These are phyloP conservation scores for Phyllostomus discolor DNA, from an alignment of 2,113 vertebrate species.

Conservation along the genomic window DNA sequence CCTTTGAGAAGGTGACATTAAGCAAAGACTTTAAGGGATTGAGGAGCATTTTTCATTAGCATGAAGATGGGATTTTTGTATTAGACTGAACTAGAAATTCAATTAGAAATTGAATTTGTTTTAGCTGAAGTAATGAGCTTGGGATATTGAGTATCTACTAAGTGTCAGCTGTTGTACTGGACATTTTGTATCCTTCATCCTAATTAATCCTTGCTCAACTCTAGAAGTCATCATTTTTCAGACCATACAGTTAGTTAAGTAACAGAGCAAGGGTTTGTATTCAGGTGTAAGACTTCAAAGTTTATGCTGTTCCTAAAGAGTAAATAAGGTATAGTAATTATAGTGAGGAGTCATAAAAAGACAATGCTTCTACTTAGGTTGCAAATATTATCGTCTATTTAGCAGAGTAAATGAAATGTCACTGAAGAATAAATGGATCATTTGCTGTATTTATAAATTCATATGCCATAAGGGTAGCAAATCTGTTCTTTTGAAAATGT, in stretches of 20 bases:
- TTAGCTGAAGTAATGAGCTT: neutral
- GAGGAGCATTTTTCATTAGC: neutral
- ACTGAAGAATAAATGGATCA: neutral
- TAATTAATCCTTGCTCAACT: neutral
- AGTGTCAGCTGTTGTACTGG: neutral
- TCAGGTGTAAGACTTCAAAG: neutral
- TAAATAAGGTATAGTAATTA: neutral
- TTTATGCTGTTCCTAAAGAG: neutral
- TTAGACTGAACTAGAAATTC: neutral
- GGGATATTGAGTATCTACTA: neutral
- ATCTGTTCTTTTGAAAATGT: slow-evolving; percentile 22
- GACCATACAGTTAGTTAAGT: neutral
- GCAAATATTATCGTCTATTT: neutral
- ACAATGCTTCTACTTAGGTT: neutral
- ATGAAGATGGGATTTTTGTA: neutral
- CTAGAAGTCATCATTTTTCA: neutral
- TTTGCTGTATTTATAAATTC: neutral
- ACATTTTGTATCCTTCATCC: neutral
- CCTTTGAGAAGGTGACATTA: slow-evolving; percentile 13
- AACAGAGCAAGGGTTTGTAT: neutral
- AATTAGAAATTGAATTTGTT: neutral
- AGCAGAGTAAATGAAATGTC: slow-evolving; percentile 10
- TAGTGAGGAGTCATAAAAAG: neutral
- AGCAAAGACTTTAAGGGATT: neutral
- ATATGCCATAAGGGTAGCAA: neutral